Evolutionary conservation across 2,888 invertebrate species (phyloP).

Genomic region (Pseudococcus longispinus): DNA sequence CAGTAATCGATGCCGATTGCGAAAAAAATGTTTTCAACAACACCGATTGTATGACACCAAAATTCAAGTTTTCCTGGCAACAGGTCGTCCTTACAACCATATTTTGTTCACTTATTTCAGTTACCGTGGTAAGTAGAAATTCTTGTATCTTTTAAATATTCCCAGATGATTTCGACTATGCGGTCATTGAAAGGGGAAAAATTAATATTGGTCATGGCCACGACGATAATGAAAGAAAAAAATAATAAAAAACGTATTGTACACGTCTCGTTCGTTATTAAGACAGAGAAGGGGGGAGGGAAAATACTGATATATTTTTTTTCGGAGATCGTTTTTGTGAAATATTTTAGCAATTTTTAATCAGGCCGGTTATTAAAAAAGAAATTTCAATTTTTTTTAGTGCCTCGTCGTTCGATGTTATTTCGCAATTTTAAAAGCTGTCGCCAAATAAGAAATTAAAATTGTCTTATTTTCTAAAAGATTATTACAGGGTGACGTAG

Average conservation of each 20-base stretch:
- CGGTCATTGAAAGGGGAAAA: background rate
- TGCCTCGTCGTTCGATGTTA: background rate
- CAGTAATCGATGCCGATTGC: conserved; percentile 1
- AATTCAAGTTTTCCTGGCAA: conserved; percentile 32
- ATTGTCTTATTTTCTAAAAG: background rate
- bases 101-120: conserved; percentile 42
- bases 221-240: background rate
- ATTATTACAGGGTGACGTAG: background rate
- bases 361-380: background rate
- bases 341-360: conserved; percentile 1
- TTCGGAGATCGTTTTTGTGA: background rate
- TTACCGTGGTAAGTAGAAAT: conserved; percentile 47
- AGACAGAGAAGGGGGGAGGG: background rate
- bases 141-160: background rate
- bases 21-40: background rate
- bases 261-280: background rate
- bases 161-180: background rate
- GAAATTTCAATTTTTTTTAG: background rate
- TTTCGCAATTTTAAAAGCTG: background rate
- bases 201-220: background rate
- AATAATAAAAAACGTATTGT: background rate
- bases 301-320: background rate
- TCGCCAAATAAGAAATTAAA: background rate
- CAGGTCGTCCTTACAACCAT: conserved; percentile 25
- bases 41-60: background rate